phyloP scores from a whole-genome alignment of 2,797 vertebrate genomes.

The Chlorospingus semifuscus region DNA sequence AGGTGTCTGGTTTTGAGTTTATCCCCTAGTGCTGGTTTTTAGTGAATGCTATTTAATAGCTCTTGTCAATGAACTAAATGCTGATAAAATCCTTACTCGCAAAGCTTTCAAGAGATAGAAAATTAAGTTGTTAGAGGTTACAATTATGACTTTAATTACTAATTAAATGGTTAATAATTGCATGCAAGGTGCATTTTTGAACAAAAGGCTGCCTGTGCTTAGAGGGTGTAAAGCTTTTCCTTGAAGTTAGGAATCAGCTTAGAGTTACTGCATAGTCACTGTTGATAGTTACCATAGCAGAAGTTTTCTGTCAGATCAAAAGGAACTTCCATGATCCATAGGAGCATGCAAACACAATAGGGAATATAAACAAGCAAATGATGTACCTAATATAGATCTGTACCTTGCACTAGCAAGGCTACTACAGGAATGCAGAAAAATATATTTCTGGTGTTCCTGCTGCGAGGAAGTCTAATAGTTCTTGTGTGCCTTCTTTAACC shows the following conservation, averaged over 20 bases:
- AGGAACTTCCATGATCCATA: background rate
- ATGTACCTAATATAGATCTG: background rate
- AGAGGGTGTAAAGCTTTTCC: background rate
- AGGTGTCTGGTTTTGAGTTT: background rate
- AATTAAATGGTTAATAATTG: background rate
- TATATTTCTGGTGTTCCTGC: background rate
- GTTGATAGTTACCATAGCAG: background rate
- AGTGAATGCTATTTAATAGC: background rate
- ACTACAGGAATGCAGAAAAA: background rate
- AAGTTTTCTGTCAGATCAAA: background rate
- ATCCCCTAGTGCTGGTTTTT: background rate
- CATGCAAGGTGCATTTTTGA: background rate
- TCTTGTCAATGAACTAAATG: background rate
- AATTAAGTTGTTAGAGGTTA: background rate
- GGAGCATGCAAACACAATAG: rapidly evolving
- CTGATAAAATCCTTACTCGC: background rate
- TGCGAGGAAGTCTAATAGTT: background rate
- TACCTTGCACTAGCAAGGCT: background rate
- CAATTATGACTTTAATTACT: background rate
- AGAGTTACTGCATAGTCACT: background rate
- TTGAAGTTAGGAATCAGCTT: background rate
- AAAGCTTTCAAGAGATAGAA: background rate
- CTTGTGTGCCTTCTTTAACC: background rate
- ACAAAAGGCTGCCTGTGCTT: background rate
- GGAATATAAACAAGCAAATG: background rate